Conservation (phyloP, 2,888 invertebrate genomes). For the Hetaerina titia region DNA sequence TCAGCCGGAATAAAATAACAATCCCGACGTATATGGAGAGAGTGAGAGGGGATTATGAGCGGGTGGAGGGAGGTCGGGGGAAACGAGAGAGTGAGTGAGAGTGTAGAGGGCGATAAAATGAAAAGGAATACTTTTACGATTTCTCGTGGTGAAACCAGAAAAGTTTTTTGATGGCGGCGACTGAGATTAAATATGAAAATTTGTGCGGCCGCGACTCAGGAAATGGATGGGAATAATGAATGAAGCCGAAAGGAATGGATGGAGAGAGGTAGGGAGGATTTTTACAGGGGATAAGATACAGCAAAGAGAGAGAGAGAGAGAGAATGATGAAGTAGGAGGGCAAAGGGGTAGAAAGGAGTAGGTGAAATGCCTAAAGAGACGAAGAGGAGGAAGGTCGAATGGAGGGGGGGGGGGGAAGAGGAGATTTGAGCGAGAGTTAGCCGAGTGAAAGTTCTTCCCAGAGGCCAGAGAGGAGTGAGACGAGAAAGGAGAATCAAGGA, state of each 20-base stretch:
- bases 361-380: not conserved
- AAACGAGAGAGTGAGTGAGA: not conserved
- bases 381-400: not conserved
- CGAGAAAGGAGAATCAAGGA: too few relatives aligned
- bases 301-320: not conserved
- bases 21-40: not conserved
- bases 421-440: not conserved
- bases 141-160: constrained; percentile 33
- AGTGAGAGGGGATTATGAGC: constrained; percentile 15
- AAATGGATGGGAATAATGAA: constrained; percentile 59
- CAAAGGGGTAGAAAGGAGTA: not conserved
- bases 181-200: constrained; percentile 60
- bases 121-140: constrained; percentile 52
- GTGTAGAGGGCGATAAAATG: constrained; percentile 9
- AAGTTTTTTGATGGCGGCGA: constrained; percentile 49
- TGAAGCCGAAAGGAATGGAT: constrained; percentile 49
- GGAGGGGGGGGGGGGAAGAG: not conserved
- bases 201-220: constrained; percentile 27
- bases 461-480: not conserved
- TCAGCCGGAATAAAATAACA: constrained; percentile 1
- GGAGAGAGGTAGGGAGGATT: constrained; percentile 6
- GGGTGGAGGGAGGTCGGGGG: not conserved
- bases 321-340: not conserved
- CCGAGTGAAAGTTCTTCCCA: not conserved
- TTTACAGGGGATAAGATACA: constrained; percentile 9